Evolutionary conservation across 2,113 vertebrate genomes (phyloP).

Genomic region (Pholis gunnellus): DNA sequence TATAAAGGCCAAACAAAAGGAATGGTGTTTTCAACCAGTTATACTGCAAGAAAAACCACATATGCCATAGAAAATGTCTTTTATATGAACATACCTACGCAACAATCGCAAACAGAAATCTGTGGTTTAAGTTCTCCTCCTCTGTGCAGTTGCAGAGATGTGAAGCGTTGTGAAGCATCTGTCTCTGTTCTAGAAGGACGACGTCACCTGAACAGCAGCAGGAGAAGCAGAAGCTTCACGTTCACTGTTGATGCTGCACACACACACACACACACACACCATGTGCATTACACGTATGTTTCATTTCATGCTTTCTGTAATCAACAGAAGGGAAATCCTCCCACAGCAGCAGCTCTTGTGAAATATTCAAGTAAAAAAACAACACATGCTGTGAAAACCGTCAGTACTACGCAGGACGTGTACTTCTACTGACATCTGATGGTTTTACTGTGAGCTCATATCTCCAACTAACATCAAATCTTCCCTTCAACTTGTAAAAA

Average conservation of each 20-base stretch:
- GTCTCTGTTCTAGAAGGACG: background rate
- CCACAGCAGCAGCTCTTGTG: background rate
- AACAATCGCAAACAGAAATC: too few species aligned
- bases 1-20: too few species aligned
- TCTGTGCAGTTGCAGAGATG: background rate
- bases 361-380: background rate
- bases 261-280: too few species aligned
- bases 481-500: too few species aligned
- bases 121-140: background rate
- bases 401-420: background rate
- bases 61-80: too few species aligned
- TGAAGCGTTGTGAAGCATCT: background rate
- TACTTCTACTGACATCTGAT: background rate
- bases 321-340: background rate
- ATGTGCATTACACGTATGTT: too few species aligned
- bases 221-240: background rate
- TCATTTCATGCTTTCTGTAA: background rate
- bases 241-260: background rate
- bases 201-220: conserved; percentile 13
- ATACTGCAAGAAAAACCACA: too few species aligned
- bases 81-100: too few species aligned
- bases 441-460: background rate
- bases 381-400: background rate
- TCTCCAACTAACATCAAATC: background rate
- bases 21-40: too few species aligned